phyloP scores from a whole-genome alignment of 2,113 vertebrate species.

The Sebastes schlegelii region DNA sequence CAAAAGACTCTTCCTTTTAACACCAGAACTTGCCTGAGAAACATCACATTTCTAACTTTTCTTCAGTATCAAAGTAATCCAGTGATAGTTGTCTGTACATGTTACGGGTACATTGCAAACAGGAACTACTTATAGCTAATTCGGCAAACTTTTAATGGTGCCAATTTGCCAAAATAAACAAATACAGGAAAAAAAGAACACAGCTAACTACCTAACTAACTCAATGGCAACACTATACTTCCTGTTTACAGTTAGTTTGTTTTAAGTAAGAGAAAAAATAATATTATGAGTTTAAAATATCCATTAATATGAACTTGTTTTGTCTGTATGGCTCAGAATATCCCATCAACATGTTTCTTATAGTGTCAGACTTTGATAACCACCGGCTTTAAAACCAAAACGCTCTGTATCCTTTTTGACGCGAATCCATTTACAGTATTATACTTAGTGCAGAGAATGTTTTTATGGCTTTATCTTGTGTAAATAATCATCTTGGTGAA shows the following conservation, averaged over 20 bases:
- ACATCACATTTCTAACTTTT: not conserved
- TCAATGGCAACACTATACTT: conserved; percentile 7
- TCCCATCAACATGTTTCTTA: not conserved
- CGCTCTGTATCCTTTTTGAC: conserved; percentile 31
- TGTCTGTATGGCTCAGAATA: conserved; percentile 26
- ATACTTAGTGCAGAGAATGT: conserved; percentile 55
- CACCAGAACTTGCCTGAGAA: conserved; percentile 5
- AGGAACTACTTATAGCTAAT: not conserved
- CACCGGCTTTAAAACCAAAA: not conserved
- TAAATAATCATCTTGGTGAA: conserved; percentile 52
- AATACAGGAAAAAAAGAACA: not conserved
- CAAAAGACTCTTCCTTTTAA: not conserved
- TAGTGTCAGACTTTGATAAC: conserved; percentile 16
- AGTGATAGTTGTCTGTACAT: not conserved
- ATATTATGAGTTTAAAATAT: not conserved
- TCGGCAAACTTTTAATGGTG: not conserved
- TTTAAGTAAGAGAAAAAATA: not conserved
- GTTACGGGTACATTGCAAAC: not conserved
- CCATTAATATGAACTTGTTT: not conserved
- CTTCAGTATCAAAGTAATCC: conserved; percentile 5
- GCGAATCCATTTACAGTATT: conserved; percentile 40
- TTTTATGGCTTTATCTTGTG: conserved; percentile 75
- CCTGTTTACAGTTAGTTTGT: conserved; percentile 1
- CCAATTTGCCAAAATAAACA: conserved; percentile 17
- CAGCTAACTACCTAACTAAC: not conserved